Conservation (phyloP, 2,888 invertebrate genomes). For the Suillia variegata region DNA sequence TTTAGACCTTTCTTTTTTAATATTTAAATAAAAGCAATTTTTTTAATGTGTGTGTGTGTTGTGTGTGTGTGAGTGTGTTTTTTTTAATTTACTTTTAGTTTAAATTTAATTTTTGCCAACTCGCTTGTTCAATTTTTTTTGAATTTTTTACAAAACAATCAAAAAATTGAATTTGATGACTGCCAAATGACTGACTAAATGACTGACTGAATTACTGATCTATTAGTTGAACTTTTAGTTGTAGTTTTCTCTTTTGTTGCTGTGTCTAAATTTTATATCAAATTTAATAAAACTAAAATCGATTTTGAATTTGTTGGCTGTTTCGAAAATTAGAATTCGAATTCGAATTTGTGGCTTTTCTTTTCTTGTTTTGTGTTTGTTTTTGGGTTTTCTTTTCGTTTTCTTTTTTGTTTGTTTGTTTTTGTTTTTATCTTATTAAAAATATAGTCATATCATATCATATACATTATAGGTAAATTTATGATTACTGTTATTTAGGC, state of each 20-base stretch:
- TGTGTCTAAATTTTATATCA: no score
- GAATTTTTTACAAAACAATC: constrained; percentile 3
- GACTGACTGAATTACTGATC: no score
- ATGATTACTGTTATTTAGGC: constrained; percentile 10
- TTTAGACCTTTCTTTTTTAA: constrained; percentile 23
- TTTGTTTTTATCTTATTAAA: neutral
- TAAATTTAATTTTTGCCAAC: constrained; percentile 15
- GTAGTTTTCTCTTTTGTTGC: no score
- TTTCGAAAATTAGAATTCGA: no score
- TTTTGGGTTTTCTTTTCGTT: neutral
- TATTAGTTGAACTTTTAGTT: no score
- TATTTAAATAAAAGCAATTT: constrained; percentile 12
- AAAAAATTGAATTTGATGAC: no score
- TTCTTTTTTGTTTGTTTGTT: neutral
- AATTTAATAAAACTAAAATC: no score
- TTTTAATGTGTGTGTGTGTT: constrained; percentile 22
- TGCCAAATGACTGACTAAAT: no score
- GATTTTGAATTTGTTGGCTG: no score
- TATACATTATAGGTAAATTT: no score
- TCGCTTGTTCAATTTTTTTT: neutral
- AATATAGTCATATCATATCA: neutral
- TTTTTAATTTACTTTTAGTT: constrained; percentile 19
- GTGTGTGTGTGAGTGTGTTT: constrained; percentile 27
- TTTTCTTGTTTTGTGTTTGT: constrained; percentile 17
- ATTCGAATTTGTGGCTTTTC: no score